These are phyloP conservation scores for Rhynchomys soricoides DNA, from an alignment of 2,113 vertebrate species.

Conservation along the genomic window DNA sequence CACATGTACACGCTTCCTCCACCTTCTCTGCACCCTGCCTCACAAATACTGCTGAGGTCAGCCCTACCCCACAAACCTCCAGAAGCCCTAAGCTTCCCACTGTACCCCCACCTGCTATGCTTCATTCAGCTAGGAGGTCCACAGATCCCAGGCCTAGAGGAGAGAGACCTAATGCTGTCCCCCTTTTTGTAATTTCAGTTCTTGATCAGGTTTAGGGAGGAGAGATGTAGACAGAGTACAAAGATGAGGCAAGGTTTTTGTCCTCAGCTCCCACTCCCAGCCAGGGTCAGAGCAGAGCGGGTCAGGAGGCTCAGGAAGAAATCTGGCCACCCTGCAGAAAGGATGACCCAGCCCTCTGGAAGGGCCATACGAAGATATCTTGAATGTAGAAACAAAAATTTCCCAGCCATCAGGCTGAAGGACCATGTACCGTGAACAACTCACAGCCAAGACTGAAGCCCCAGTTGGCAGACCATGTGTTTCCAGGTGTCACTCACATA, in stretches of 20 bases:
- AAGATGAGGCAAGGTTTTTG: neutral
- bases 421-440: neutral
- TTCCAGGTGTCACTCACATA: neutral
- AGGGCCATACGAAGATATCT: neutral
- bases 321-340: neutral
- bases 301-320: neutral
- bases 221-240: neutral
- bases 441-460: neutral
- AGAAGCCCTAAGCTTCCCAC: neutral
- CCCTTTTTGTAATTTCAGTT: neutral
- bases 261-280: rapidly evolving
- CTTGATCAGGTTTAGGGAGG: neutral
- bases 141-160: neutral
- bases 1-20: too few relatives aligned
- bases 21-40: neutral
- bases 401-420: neutral
- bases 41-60: neutral
- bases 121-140: neutral
- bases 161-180: neutral
- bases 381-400: neutral
- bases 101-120: neutral
- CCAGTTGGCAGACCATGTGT: neutral
- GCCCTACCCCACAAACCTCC: neutral
- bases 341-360: neutral
- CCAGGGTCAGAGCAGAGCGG: neutral